Conservation (phyloP, 2,113 vertebrate genomes). For the Macquaria australasica region DNA sequence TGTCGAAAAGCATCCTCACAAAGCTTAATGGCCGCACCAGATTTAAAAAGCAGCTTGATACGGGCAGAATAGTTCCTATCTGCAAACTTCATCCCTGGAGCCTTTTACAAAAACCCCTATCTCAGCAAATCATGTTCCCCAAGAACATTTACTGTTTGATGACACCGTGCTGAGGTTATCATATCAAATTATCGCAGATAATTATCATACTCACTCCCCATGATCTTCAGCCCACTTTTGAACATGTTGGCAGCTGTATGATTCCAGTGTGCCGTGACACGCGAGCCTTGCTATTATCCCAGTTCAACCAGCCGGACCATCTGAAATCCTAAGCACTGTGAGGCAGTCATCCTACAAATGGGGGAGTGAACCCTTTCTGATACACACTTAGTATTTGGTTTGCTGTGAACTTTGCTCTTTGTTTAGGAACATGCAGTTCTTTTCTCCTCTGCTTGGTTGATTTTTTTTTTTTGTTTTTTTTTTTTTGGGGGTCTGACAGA, state of each 20-base stretch:
- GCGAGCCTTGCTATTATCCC: slow-evolving; percentile 30
- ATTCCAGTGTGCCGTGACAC: slow-evolving; percentile 22
- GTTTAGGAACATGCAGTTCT: slow-evolving; percentile 66
- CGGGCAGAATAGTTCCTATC: background rate
- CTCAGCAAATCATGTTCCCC: background rate
- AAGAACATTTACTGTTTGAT: background rate
- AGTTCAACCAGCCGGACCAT: slow-evolving; percentile 25
- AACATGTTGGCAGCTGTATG: slow-evolving; percentile 64
- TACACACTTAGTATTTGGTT: slow-evolving; percentile 74
- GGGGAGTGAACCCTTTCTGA: slow-evolving; percentile 54
- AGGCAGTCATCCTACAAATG: slow-evolving; percentile 25
- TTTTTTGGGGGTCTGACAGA: slow-evolving; percentile 12
- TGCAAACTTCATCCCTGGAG: slow-evolving; percentile 18
- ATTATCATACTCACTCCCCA: slow-evolving; percentile 77
- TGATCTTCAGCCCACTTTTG: slow-evolving; percentile 75
- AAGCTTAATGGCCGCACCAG: slow-evolving; percentile 4
- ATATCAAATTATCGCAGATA: background rate
- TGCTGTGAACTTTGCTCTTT: slow-evolving; percentile 82
- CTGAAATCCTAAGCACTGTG: slow-evolving; percentile 42
- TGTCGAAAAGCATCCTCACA: slow-evolving; percentile 9
- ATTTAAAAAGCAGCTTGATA: slow-evolving; percentile 31
- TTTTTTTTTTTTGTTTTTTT: slow-evolving; percentile 39
- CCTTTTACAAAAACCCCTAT: background rate
- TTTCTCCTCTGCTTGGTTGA: slow-evolving; percentile 10
- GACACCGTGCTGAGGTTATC: background rate